A percentile compares a stretch with the other conserved stretches of the same genome.
Evolutionary conservation across 2,113 vertebrate genomes (phyloP).

Genomic region (Oreocharis arfaki): DNA sequence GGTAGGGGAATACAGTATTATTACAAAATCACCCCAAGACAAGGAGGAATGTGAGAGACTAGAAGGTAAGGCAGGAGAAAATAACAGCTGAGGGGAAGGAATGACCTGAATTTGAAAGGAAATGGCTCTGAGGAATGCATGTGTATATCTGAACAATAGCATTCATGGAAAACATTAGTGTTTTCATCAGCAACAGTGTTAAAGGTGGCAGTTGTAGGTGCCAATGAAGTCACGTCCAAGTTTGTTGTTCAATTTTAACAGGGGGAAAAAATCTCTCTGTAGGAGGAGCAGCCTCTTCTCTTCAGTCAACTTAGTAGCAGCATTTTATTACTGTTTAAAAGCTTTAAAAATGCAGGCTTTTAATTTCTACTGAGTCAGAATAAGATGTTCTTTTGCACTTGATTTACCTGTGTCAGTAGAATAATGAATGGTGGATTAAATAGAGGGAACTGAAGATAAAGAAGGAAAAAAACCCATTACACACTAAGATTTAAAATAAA

Average conservation of each 20-base stretch:
- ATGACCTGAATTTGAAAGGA: neutral
- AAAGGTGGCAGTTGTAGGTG: neutral
- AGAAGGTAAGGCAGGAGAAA: neutral
- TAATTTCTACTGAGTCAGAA: neutral
- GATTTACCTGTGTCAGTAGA: neutral
- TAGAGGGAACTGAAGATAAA: neutral
- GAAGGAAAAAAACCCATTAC: fast-evolving
- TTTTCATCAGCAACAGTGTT: neutral
- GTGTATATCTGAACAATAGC: neutral
- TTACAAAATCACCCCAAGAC: too few species aligned
- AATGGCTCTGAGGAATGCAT: neutral
- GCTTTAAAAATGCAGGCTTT: neutral
- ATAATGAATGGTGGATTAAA: neutral
- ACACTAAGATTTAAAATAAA: neutral
- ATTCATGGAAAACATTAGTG: neutral
- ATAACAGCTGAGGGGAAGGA: neutral
- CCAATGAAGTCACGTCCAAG: neutral
- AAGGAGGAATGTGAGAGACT: neutral
- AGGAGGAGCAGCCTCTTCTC: neutral
- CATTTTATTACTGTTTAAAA: neutral
- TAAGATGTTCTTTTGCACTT: neutral
- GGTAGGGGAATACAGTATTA: too few species aligned
- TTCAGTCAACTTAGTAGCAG: neutral
- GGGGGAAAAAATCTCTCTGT: neutral
- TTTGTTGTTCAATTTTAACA: neutral